phyloP scores from a whole-genome alignment of 2,113 vertebrate species.

The Brachyhypopomus gauderio region DNA sequence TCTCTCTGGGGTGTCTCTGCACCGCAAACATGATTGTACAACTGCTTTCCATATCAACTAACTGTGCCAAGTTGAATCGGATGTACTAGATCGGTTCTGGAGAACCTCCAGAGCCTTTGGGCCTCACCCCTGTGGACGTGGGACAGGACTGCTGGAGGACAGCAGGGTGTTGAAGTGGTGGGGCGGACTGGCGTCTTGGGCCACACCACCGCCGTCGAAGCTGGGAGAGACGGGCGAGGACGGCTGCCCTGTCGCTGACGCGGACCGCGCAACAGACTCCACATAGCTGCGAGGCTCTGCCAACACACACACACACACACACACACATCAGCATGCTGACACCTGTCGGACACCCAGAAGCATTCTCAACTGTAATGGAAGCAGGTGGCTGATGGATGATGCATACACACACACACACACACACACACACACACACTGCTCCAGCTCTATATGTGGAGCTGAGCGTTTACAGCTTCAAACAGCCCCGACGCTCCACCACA shows the following conservation, averaged over 20 bases:
- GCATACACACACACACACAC: neutral
- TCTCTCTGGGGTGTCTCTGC: no score
- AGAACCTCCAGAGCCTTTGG: neutral
- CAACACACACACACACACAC: constrained; percentile 36
- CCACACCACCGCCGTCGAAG: constrained; percentile 65
- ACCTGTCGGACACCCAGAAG: neutral
- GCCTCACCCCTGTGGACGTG: constrained; percentile 83
- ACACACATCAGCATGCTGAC: neutral
- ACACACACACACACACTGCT: neutral
- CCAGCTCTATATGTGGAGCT: no score
- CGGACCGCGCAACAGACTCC: constrained; percentile 89
- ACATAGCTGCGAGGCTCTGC: constrained; percentile 94
- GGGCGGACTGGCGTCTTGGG: constrained; percentile 25
- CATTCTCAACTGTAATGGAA: neutral
- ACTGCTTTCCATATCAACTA: neutral
- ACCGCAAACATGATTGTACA: neutral
- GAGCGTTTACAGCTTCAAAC: no score
- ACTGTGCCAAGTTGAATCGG: no score
- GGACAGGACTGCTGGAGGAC: constrained; percentile 92
- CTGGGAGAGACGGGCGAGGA: constrained; percentile 59
- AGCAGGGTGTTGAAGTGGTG: constrained; percentile 79
- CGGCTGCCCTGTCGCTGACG: constrained; percentile 66
- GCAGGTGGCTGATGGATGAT: neutral
- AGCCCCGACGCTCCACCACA: neutral
- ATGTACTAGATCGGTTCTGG: neutral